Base-by-base conservation (phyloP, 2,113 vertebrate genomes). In the Rafetus swinhoei region DNA sequence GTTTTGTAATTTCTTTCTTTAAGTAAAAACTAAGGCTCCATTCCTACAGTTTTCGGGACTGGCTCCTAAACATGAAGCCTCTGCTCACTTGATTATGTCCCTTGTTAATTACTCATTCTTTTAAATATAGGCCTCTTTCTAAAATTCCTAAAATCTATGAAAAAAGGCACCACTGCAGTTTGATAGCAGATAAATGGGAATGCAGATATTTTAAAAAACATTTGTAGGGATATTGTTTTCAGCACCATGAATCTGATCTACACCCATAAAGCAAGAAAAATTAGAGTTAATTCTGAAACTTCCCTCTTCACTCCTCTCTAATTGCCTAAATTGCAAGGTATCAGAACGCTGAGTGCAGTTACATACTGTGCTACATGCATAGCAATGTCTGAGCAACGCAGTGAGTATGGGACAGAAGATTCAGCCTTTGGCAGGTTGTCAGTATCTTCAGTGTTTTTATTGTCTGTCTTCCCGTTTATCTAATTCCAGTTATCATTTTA, bases 381-480 rank as follows among this genome's bases (percentile, higher is more conserved):
- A 92, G 85, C 90, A 96, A 50, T 88, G 93, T 79, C 81, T 97
- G 93, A 92, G 92, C 93, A 97, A 93, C 94, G 91, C 89, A 90
- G n/a, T 35, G 65, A 72, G 18, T 5, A 21, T 35, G 65, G n/a
- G 87, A 82, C 84, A 69, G 90, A 90, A 79, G 69, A 92, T 95
- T 90, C 79, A 94, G 53, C 91, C 85, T 84, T 95, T 91, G 90
- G 89, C 95, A 93, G 90, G 74, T 88, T 82, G 50, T 85, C 94
- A 84, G 54, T 77, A 19, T 77, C 45, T 76, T 84, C 56, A 69
- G 74, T 79, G 74, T 14, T 87, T 90, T 90, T 81, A 16, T 93
- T 85, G 35, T 10, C 80, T 89, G 79, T 65, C 50, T 74, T 32
- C 53, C 56, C 10, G 57, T n/a, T 84, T 50, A 93, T 53, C n/a